Base-by-base conservation (phyloP, 1,140 invertebrate genomes). In the Hylaeus anthracinus region DNA sequence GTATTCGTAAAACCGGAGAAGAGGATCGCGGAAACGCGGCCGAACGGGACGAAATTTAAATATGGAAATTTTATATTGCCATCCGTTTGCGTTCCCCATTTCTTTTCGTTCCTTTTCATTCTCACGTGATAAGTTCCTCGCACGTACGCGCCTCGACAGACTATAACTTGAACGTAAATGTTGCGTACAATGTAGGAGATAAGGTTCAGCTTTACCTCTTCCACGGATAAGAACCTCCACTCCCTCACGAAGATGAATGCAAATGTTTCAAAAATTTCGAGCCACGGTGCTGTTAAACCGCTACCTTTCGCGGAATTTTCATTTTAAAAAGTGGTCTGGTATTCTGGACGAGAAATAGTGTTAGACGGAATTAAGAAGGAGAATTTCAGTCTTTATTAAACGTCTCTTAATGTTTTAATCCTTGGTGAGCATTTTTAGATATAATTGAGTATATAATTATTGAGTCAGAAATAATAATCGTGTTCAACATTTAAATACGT, bases 51-150 rank as follows among this genome's bases (percentile, higher is more conserved):
- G 69, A 45, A 65, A 79, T 79, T 79, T 72, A 60, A 79, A 79
- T 79, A 79, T 79, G 77, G 77, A 79, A 79, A 79, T 79, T 79
- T 79, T 55, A 79, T 79, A 72, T 79, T 65, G 69, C 72, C 77
- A 56, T 3, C 39, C 70, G 60, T 43, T 79, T 72, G 55, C 51
- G 41, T 48, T 26, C 37, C n/a, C 4, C 26, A 2, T 3, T 43
- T 10, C 39, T 64, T 64, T 48, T 72, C 26, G 5, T 63, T 78
- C 51, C 67, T 71, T 78, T 78, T 15, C 39, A 55, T 65, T 79
- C 26, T 56, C 77, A 65, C 70, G 14, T 72, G 48, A 79, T 72
- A 79, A 53, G 58, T 72, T 55, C 26, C 43, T 15, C 3, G 12
- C 56, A 63, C 26, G 76, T 14, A 39, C 14, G 43, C 15, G 8